A percentile compares a stretch with the other conserved stretches of the same genome.
These are phyloP conservation scores for Drepana arcuata DNA, from an alignment of 1,140 invertebrate species.

Conservation along the genomic window DNA sequence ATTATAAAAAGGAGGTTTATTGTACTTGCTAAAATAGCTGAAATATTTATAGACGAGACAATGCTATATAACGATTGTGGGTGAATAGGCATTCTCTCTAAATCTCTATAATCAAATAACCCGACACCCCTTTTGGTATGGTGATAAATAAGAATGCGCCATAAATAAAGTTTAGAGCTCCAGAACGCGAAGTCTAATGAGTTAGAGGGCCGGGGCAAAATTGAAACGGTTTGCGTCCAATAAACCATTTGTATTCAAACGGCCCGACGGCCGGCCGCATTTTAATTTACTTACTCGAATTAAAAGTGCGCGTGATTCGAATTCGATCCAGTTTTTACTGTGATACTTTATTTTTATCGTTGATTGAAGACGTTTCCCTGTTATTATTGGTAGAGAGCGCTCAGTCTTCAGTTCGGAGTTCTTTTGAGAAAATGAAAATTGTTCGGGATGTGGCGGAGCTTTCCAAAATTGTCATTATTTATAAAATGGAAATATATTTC, in stretches of 20 bases:
- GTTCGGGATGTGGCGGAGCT: too few relatives aligned
- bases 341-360: constrained; percentile 61
- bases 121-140: constrained; percentile 25
- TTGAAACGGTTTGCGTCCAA: constrained; percentile 49
- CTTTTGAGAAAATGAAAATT: too few relatives aligned
- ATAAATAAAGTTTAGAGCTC: constrained; percentile 43
- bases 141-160: constrained; percentile 40
- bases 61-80: too few relatives aligned
- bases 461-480: too few relatives aligned
- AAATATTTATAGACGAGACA: too few relatives aligned
- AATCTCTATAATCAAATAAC: constrained; percentile 35
- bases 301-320: constrained; percentile 67
- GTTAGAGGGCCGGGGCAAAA: constrained; percentile 30
- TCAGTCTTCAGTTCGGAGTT: too few relatives aligned
- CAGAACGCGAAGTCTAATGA: constrained; percentile 36
- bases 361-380: constrained; percentile 45
- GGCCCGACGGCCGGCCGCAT: constrained; percentile 43
- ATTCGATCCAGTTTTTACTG: constrained; percentile 40
- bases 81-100: too few relatives aligned
- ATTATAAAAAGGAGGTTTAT: too few relatives aligned
- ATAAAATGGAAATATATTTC: constrained; percentile 42
- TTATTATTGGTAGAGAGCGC: too few relatives aligned
- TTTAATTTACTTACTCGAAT: constrained; percentile 70
- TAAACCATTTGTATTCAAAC: constrained; percentile 69
- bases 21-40: too few relatives aligned